Base-by-base conservation (phyloP, 2,888 invertebrate species). In the Lydus trimaculatus region DNA sequence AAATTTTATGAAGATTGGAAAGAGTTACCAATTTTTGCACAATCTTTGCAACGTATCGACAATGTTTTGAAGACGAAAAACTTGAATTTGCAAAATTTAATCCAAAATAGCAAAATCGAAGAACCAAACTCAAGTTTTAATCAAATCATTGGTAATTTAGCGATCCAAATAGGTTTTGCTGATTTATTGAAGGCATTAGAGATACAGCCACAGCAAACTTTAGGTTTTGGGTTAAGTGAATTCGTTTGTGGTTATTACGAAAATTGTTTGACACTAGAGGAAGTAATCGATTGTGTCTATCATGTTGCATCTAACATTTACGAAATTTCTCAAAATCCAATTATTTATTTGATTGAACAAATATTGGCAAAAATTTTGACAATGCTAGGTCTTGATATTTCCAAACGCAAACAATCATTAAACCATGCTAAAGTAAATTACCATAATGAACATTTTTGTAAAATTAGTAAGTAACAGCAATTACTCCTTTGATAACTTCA, bases 171-270 rank as follows among this genome's bases (percentile, higher is more conserved):
- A 28, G 78, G 76, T 31, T 61, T 83, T 5, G 73, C 77, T 72
- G 88, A 89, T 72, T 71, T 90, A 2, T 76, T 90, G 43, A 88
- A 86, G 76, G 79, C 85, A 13, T 74, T 89, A 66, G 87, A 87
- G 52, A 25, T 84, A 1, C 65, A 74, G 15, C 77, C 78, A 2
- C 74, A 76, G 52, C 59, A 64, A 8, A 65, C 78, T 8, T 73
- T 79, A 25, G 83, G 97, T 1, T 94, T 96, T 84, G 96, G 96
- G 6, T 92, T 94, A 0, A 97, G 98, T 15, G 97, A 97, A 83
- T 86, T 98, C 2, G 94, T 93, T 0, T 96, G 96, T 82, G 96
- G 94, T 0, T 98, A 98, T 85, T 95, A 94, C 5, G 96, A 97
- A 82, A 94, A 94, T 0, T 91, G 92, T 72, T 89, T 97, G 73